phyloP scores from a whole-genome alignment of 2,888 invertebrate genomes.

The Habrosyne pyritoides region DNA sequence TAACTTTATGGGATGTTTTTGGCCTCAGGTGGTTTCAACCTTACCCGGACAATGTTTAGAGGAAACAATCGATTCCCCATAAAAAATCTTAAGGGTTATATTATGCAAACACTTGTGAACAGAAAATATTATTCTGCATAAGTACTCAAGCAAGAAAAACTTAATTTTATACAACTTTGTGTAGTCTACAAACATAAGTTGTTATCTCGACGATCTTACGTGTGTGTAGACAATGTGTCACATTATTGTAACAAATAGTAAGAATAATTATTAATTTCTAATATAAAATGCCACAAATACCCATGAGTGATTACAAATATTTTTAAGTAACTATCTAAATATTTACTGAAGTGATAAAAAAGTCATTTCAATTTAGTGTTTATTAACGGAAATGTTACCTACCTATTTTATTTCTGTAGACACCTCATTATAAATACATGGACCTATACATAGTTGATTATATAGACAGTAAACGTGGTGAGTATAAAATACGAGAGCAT shows the following conservation, averaged over 20 bases:
- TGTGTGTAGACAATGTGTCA: neutral
- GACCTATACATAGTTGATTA: constrained; percentile 1
- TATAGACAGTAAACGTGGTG: constrained; percentile 6
- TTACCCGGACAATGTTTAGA: too few species aligned
- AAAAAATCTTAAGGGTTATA: too few species aligned
- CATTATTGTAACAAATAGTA: neutral
- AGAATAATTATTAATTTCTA: neutral
- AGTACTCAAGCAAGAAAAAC: too few species aligned
- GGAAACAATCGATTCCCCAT: too few species aligned
- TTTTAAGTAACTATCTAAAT: neutral
- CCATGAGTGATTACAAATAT: neutral
- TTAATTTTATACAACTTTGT: too few species aligned
- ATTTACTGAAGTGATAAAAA: neutral
- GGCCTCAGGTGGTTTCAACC: too few species aligned
- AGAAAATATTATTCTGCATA: too few species aligned
- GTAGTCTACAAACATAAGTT: too few species aligned
- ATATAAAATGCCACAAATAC: neutral
- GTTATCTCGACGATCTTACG: too few species aligned
- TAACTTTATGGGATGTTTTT: too few species aligned
- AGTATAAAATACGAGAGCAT: constrained; percentile 26
- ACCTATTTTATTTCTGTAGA: neutral
- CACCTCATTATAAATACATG: neutral
- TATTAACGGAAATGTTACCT: neutral
- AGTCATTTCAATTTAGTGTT: neutral
- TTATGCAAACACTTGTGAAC: too few species aligned